Base-by-base conservation (phyloP, 2,888 invertebrate genomes). In the Pedicia rivosa region DNA sequence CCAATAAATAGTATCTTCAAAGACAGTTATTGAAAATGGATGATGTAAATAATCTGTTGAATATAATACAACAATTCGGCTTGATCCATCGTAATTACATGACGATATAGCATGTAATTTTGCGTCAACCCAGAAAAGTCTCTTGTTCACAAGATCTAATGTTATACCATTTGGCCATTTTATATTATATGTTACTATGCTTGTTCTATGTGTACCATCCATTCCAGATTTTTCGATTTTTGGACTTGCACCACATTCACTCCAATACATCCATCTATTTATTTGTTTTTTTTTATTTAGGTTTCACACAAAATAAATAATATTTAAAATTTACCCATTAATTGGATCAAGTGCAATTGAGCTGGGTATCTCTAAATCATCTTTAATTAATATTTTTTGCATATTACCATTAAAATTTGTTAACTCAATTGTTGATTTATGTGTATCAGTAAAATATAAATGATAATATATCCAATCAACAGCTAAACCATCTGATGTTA, bases 391-490 rank as follows among this genome's bases (percentile, higher is more conserved):
- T 9, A 86, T 78, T 62, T 84, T 88, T 44, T 86, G 73, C 82
- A 88, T 84, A 55, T 79, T 80, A 19, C 91, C 91, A 55, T 90
- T 83, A 51, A 90, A 78, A 59, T 88, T 87, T n/a, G 88, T 78
- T 44, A 94, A 67, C 55, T 87, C 86, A 47, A 97, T 94, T 43
- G 82, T 87, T 58, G 92, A 86, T 54, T 81, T 82, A 40, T 83
- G 84, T 2, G 92, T 86, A 59, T 97, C 94, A 0, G 94, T 94
- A 86, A 94, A 81, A 67, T 97, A 98, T 44, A 98, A 76, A 52
- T 94, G 88, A 59, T 86, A 86, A 65, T 95, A 94, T 42, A 97
- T 78, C 97, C 97, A 98, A 63, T 98, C 97, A n/a, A 95, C 87
- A 3, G 97, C 95, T 42, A 97, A 65, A 4, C 95, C 97, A 59